These are phyloP conservation scores for Heliconius congener DNA, from an alignment of 1,140 invertebrate genomes.

Conservation along the genomic window DNA sequence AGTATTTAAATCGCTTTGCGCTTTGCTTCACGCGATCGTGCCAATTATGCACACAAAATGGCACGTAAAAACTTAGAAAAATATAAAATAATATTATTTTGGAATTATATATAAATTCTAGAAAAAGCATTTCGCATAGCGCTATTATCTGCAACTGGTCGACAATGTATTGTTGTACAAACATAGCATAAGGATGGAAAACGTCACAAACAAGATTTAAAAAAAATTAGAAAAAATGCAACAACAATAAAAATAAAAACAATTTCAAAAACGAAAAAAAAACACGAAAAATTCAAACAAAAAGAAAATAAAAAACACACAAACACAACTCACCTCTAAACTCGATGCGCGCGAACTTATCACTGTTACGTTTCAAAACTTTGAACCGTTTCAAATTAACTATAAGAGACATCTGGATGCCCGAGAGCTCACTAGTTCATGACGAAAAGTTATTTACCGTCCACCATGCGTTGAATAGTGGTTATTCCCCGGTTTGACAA, in stretches of 20 bases:
- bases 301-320: neutral
- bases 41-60: neutral
- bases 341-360: slow-evolving; percentile 84
- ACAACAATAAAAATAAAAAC: neutral
- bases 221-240: neutral
- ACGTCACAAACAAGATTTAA: neutral
- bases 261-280: neutral
- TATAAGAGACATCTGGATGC: slow-evolving; percentile 82
- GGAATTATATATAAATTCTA: neutral
- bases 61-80: neutral
- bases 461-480: neutral
- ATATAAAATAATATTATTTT: neutral
- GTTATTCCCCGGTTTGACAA: slow-evolving; percentile 16
- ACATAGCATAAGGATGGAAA: neutral
- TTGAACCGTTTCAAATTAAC: slow-evolving; percentile 85
- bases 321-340: slow-evolving; percentile 83
- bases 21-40: neutral
- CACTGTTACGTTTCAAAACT: slow-evolving; percentile 84
- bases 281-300: neutral
- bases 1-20: slow-evolving; percentile 2
- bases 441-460: neutral
- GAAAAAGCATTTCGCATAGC: neutral
- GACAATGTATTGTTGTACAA: neutral
- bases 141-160: neutral
- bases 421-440: neutral